Percentiles rank a stretch among this genome's conserved stretches.
These are phyloP conservation scores for Tenualosa ilisha DNA, from an alignment of 2,797 vertebrate genomes.

Conservation along the genomic window DNA sequence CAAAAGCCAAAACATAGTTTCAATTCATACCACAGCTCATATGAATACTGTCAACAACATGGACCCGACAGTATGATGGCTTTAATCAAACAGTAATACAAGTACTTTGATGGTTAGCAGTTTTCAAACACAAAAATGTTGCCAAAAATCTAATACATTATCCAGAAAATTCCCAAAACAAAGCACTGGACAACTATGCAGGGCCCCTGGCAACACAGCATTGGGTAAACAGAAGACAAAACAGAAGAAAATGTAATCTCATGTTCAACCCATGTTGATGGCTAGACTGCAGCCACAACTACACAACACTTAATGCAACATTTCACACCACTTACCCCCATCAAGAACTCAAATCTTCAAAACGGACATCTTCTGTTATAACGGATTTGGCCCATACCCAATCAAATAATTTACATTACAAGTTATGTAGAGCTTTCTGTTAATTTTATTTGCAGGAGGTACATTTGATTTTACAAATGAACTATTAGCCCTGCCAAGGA, in stretches of 20 bases:
- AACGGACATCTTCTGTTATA: constrained; percentile 22
- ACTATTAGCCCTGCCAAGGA: constrained; percentile 33
- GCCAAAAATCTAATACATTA: not conserved
- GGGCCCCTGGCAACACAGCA: not conserved
- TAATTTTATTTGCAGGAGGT: constrained; percentile 52
- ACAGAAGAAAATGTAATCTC: not conserved
- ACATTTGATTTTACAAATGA: constrained; percentile 27
- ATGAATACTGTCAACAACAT: not conserved
- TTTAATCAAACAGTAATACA: not conserved
- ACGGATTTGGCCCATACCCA: constrained; percentile 30
- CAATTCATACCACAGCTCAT: not conserved
- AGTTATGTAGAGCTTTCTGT: constrained; percentile 45
- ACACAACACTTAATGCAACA: not conserved
- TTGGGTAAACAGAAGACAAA: not conserved
- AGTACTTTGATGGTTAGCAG: not conserved
- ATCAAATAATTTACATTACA: constrained; percentile 51
- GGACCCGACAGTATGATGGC: not conserved
- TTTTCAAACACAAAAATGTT: not conserved
- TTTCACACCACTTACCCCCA: constrained; percentile 43
- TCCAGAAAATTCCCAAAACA: not conserved
- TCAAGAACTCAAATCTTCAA: constrained; percentile 28
- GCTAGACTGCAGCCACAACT: not conserved
- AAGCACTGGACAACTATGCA: constrained; percentile 15
- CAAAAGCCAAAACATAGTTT: not conserved
- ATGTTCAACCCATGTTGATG: constrained; percentile 14